Percentiles rank a stretch among this genome's conserved stretches.
phyloP scores from a whole-genome alignment of 2,797 vertebrate species.

The Amblyopsis hoosieri region DNA sequence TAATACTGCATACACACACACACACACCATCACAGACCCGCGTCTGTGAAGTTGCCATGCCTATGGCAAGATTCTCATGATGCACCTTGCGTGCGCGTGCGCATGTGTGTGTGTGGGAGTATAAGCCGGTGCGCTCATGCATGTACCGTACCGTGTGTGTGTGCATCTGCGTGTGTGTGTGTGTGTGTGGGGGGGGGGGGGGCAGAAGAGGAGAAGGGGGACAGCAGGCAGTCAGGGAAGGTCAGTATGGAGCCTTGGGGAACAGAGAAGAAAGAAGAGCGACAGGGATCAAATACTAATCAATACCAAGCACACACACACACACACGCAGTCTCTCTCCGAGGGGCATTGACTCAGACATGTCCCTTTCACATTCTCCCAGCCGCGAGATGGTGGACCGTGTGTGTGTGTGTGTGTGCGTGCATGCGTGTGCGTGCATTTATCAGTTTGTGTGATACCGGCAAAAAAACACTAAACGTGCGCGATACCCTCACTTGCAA shows the following conservation, averaged over 20 bases:
- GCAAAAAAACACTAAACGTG: neutral
- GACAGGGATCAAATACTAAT: slow-evolving; percentile 77
- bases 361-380: slow-evolving; percentile 57
- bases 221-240: slow-evolving; percentile 57
- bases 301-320: slow-evolving; percentile 58
- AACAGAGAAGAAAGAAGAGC: slow-evolving; percentile 53
- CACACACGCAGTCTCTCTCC: slow-evolving; percentile 18
- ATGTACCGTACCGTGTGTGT: neutral
- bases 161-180: slow-evolving; percentile 18
- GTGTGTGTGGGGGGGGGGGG: slow-evolving; percentile 10
- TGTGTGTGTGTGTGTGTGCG: neutral
- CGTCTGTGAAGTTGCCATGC: slow-evolving; percentile 45
- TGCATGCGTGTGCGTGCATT: neutral
- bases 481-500: neutral
- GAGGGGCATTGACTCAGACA: slow-evolving; percentile 46
- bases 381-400: slow-evolving; percentile 6
- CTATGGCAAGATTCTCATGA: slow-evolving; percentile 22
- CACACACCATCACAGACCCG: slow-evolving; percentile 53
- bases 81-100: slow-evolving; percentile 1
- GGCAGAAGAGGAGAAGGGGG: too few species aligned
- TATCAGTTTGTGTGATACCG: slow-evolving; percentile 4
- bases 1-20: neutral
- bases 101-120: slow-evolving; percentile 16
- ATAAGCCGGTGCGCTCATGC: slow-evolving; percentile 12
- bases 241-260: slow-evolving; percentile 60